phyloP scores from a whole-genome alignment of 2,797 vertebrate genomes.

The Parauchenoglanis punctatus region DNA sequence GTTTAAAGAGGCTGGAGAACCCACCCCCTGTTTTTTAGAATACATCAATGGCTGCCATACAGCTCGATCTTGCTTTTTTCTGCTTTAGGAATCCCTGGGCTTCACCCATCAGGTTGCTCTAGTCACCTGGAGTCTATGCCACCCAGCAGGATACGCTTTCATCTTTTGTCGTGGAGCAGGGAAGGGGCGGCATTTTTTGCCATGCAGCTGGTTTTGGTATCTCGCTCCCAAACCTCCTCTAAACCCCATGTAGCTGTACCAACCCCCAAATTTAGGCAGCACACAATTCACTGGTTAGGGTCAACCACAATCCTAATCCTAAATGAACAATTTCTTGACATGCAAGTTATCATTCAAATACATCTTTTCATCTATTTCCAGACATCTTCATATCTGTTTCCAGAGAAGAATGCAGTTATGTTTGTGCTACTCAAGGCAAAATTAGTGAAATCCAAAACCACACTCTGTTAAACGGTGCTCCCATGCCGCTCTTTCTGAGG shows the following conservation, averaged over 20 bases:
- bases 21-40: slow-evolving; percentile 52
- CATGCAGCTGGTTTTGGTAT: slow-evolving; percentile 73
- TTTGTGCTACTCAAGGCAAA: neutral
- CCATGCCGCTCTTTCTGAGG: slow-evolving; percentile 50
- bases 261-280: slow-evolving; percentile 51
- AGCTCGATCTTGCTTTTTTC: slow-evolving; percentile 65
- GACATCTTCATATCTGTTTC: neutral
- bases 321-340: neutral
- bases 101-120: slow-evolving; percentile 72
- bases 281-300: slow-evolving; percentile 28
- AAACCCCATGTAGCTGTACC: slow-evolving; percentile 47
- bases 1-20: slow-evolving; percentile 67
- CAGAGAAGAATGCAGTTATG: neutral
- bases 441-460: slow-evolving; percentile 19
- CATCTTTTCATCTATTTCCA: neutral
- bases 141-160: slow-evolving; percentile 76
- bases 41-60: slow-evolving; percentile 67
- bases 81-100: slow-evolving; percentile 64
- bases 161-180: slow-evolving; percentile 72
- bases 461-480: slow-evolving; percentile 14
- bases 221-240: slow-evolving; percentile 61
- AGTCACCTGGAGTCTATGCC: slow-evolving; percentile 76
- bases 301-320: neutral
- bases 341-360: neutral
- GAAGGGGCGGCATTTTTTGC: slow-evolving; percentile 68